phyloP scores from a whole-genome alignment of 2,113 vertebrate genomes.

The Montifringilla adamsi region DNA sequence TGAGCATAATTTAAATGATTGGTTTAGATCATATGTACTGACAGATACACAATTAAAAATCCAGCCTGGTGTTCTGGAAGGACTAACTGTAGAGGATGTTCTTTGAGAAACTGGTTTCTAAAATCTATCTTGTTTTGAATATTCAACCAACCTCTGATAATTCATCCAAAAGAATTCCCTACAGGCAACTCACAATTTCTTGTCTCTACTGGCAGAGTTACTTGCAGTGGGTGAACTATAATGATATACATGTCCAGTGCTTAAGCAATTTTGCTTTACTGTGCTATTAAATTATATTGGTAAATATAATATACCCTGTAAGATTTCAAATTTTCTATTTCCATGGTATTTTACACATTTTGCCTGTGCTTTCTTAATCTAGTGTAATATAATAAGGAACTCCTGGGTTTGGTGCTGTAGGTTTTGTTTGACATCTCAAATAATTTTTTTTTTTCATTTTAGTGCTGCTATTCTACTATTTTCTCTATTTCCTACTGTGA shows the following conservation, averaged over 20 bases:
- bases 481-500: background rate
- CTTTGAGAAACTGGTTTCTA: background rate
- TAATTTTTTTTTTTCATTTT: background rate
- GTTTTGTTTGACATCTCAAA: background rate
- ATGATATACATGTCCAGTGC: background rate
- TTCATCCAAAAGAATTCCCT: background rate
- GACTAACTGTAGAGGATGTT: background rate
- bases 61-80: background rate
- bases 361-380: background rate
- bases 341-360: background rate
- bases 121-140: background rate
- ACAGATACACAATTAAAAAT: background rate
- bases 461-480: background rate
- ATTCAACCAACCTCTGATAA: background rate
- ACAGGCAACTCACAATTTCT: background rate
- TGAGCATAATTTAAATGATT: background rate
- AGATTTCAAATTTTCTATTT: background rate
- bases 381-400: background rate
- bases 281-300: background rate
- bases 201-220: background rate
- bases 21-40: background rate
- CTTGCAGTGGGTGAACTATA: background rate
- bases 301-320: background rate
- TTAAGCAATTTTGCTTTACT: background rate
- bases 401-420: background rate